These are phyloP conservation scores for Zenarchopterus dispar DNA, from an alignment of 2,797 vertebrate genomes.

Conservation along the genomic window DNA sequence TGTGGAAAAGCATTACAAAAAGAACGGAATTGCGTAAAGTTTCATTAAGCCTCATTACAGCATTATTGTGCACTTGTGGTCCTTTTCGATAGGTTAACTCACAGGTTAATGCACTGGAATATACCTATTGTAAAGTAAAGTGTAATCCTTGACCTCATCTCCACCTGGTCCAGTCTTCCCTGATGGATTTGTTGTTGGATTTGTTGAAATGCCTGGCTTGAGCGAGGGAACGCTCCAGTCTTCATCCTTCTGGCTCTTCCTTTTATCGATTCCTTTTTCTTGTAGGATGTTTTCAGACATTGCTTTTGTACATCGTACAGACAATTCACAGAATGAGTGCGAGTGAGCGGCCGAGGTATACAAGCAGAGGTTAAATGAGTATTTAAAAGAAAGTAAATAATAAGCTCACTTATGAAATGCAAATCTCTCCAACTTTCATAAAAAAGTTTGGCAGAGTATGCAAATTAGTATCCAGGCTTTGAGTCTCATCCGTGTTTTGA, in stretches of 20 bases:
- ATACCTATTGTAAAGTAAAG: slow-evolving; percentile 55
- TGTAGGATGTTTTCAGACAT: slow-evolving; percentile 33
- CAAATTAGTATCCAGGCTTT: background rate
- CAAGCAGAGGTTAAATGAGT: slow-evolving; percentile 31
- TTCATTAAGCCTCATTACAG: slow-evolving; percentile 48
- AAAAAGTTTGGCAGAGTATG: background rate
- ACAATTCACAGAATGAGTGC: slow-evolving; percentile 50
- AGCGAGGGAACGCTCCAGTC: slow-evolving; percentile 31
- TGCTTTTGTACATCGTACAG: slow-evolving; percentile 33
- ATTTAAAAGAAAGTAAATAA: slow-evolving; percentile 7
- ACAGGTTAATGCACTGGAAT: slow-evolving; percentile 58
- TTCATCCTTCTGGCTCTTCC: slow-evolving; percentile 22
- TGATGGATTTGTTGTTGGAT: slow-evolving; percentile 53
- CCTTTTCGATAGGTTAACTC: slow-evolving; percentile 52
- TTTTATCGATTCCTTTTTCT: slow-evolving; percentile 50
- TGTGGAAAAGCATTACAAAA: slow-evolving; percentile 13
- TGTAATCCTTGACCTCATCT: slow-evolving; percentile 58
- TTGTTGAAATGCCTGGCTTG: background rate
- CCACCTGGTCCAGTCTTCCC: slow-evolving; percentile 42
- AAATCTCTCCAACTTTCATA: no score
- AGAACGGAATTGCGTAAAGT: slow-evolving; percentile 24
- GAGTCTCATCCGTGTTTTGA: background rate
- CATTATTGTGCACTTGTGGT: slow-evolving; percentile 42
- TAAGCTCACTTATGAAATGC: no score
- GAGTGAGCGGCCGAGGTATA: slow-evolving; percentile 45